Evolutionary conservation across 1,140 invertebrate species (phyloP).

Genomic region (Zaprionus taronus): DNA sequence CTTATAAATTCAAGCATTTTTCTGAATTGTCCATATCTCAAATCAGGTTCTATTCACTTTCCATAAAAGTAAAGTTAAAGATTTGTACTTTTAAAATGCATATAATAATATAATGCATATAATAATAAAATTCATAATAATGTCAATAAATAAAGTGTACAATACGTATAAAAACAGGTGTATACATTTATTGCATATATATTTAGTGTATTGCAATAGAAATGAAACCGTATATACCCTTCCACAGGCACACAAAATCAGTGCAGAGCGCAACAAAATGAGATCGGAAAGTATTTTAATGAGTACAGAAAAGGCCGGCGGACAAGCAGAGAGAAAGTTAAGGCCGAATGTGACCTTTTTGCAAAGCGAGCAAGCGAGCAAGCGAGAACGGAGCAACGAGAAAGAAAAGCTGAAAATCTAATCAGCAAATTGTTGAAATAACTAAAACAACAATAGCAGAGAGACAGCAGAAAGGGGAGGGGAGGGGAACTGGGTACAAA

Average conservation of each 20-base stretch:
- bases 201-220: no score
- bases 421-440: conserved; percentile 79
- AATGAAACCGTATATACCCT: neutral
- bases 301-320: conserved; percentile 16
- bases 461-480: neutral
- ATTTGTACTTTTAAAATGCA: no score
- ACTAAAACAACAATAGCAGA: conserved; percentile 64
- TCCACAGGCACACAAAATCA: neutral
- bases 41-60: no score
- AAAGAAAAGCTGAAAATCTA: conserved; percentile 65
- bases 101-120: no score
- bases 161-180: no score
- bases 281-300: conserved; percentile 59
- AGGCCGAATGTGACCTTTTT: conserved; percentile 16
- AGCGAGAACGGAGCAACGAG: neutral
- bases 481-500: neutral
- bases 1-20: no score
- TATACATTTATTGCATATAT: no score
- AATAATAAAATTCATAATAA: no score
- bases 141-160: no score
- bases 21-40: no score
- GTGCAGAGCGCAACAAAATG: conserved; percentile 28
- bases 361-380: conserved; percentile 11
- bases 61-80: no score
- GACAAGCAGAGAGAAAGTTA: conserved; percentile 22